Evolutionary conservation across 1,140 invertebrate species (phyloP), one percentile per base, ranked within the genome.

Genomic region (Epicauta chinensis): DNA sequence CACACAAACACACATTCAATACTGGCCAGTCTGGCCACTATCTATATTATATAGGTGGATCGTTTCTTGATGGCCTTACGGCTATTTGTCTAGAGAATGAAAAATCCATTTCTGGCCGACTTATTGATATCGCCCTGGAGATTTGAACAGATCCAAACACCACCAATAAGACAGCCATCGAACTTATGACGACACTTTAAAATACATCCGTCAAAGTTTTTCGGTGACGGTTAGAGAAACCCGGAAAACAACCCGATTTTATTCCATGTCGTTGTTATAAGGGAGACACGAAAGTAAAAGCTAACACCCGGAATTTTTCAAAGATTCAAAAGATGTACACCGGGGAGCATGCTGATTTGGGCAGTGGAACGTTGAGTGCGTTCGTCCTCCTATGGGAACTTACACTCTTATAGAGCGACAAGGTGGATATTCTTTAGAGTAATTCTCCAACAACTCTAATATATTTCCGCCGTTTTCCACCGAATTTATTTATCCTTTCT

Each of bases 91-190:
- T 64, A 30, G 36, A 36, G 64, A 62, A 68, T 68, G 66, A 68
- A 67, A 67, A 68, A 68, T 68, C 66, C 65, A 68, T 68, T 68
- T 68, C 63, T 68, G 64, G 56, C 49, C 58, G 66, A 68, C 65
- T 68, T 68, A 68, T 68, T 68, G 66, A 68, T 68, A 66, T 63
- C 55, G 63, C 66, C 66, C 66, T 42, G 29, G 66, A 55, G 65
- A 58, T 52, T 57, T 55, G 46, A 49, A 16, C 34, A 23, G 23
- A 23, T 23, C 23, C 32, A 12, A 11, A n/a, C 32, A 58, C 61
- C 63, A 66, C 65, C 66, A 65, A 63, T 54, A 50, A 34, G 10
- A n/a, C 54, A 50, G 53, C 43, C 56, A 55, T 23, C 23, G 23
- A 23, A 64, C 63, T 65, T 65, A 67, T 67, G 65, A 66, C 53